A percentile compares a stretch with the other conserved stretches of the same genome.
Evolutionary conservation across 2,888 invertebrate species (phyloP).

Genomic region (Lycaena phlaeas): DNA sequence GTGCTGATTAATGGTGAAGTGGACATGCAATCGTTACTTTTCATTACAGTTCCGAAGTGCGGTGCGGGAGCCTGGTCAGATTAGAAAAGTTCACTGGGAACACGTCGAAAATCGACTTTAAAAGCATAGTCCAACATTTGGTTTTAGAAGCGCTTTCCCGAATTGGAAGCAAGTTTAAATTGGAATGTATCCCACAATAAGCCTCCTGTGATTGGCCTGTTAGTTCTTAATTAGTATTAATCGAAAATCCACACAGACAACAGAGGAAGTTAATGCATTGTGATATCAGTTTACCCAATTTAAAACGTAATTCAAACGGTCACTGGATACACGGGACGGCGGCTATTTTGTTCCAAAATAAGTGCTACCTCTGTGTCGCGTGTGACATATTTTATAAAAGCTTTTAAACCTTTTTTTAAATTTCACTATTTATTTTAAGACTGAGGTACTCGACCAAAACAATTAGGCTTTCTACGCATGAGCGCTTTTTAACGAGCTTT

Average conservation of each 20-base stretch:
- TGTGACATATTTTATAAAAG: too few relatives aligned
- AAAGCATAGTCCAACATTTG: conserved; percentile 64
- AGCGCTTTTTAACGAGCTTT: too few relatives aligned
- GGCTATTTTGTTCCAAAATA: too few relatives aligned
- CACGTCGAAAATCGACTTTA: conserved; percentile 71
- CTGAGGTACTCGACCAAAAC: too few relatives aligned
- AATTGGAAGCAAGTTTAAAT: conserved; percentile 70
- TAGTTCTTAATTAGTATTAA: conserved; percentile 72
- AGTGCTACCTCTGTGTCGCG: too few relatives aligned
- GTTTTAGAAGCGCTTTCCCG: conserved; percentile 59
- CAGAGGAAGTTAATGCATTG: conserved; percentile 28
- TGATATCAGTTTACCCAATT: conserved; percentile 27
- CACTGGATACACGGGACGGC: conserved; percentile 1
- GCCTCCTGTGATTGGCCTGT: conserved; percentile 69
- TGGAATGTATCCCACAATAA: conserved; percentile 72
- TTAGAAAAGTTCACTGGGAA: conserved; percentile 65
- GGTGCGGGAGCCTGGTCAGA: conserved; percentile 63
- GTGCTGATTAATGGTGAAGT: conserved; percentile 62
- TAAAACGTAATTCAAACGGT: conserved; percentile 13
- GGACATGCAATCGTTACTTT: conserved; percentile 71
- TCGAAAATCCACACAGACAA: conserved; percentile 50
- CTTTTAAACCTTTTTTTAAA: too few relatives aligned
- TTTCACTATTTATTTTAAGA: too few relatives aligned
- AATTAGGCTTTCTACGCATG: too few relatives aligned
- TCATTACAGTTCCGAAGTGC: conserved; percentile 69